Percentiles rank a stretch among this genome's conserved stretches.
These are phyloP conservation scores for Phrynocephalus versicolor DNA, from an alignment of 2,113 vertebrate genomes.

Conservation along the genomic window DNA sequence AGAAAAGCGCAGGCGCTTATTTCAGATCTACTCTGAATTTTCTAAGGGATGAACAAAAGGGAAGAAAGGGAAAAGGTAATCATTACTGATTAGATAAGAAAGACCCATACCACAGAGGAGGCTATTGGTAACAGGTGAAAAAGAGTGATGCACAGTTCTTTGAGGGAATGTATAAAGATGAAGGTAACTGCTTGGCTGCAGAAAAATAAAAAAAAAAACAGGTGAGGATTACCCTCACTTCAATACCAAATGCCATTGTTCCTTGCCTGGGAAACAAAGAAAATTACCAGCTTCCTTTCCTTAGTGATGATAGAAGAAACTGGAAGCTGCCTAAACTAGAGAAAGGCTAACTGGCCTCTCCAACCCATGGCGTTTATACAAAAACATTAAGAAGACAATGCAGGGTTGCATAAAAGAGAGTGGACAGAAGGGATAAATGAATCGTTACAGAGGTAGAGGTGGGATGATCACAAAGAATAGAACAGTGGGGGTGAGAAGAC, in stretches of 20 bases:
- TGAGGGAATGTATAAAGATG: neutral
- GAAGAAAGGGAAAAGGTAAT: neutral
- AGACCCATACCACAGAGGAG: neutral
- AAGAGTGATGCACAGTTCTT: neutral
- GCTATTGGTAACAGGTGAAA: neutral
- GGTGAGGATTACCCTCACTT: neutral
- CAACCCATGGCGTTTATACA: too few species aligned
- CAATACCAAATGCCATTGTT: neutral
- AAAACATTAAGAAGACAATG: too few species aligned
- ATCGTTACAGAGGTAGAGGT: too few species aligned
- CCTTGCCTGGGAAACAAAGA: neutral
- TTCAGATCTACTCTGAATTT: neutral
- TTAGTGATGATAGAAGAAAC: too few species aligned
- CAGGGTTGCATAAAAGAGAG: too few species aligned
- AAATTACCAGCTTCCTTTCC: too few species aligned
- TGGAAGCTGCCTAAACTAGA: too few species aligned
- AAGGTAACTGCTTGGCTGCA: neutral
- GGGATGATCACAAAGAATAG: too few species aligned
- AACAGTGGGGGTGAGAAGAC: too few species aligned
- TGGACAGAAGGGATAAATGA: too few species aligned
- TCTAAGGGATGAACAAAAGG: neutral
- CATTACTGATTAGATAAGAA: neutral
- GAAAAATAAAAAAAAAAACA: neutral
- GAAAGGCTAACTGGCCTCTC: too few species aligned
- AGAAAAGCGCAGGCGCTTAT: neutral